Base-by-base conservation (phyloP, 2,888 invertebrate species). In the Cheilosia vulpina region DNA sequence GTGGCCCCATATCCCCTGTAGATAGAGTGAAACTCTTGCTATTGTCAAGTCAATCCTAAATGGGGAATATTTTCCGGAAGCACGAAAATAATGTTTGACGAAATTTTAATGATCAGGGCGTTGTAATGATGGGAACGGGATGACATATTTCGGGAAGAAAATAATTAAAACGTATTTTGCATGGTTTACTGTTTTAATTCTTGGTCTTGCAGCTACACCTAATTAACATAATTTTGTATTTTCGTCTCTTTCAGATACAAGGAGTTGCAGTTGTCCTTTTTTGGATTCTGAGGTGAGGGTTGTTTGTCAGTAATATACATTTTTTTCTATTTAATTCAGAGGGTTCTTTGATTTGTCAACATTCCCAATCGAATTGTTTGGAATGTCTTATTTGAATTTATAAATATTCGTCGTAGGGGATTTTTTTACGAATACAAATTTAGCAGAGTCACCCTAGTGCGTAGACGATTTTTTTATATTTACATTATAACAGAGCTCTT, bases 31-130 rank as follows among this genome's bases (percentile, higher is more conserved):
- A 66, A 83, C 72, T 38, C 38, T 77, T 83, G 66, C 63, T 62
- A 66, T 63, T 83, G 60, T 77, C 71, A 65, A 71, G 71, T 77
- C 76, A 66, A 66, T 60, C 41, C 45, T 38, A n/a, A 77, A 58
- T 77, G 47, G 73, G 21, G 50, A 31, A 38, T 34, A 66, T 55
- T 68, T 66, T 57, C 19, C 34, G 58, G 63, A 41, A 57, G 47
- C 38, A 38, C 19, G 27, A 55, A 71, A 65, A 58, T 50, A 73
- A 50, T 60, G 43, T 62, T 83, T 83, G 78, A 83, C 78, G 73
- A 55, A 55, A 62, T 69, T 83, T 73, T 73, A 68, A 73, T 78
- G 78, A 83, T 77, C 68, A 69, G 78, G 68, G 63, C 62, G 77
- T 50, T 11, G 15, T 27, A 47, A 65, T 52, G 21, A 73, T 45